Evolutionary conservation across 1,140 invertebrate species (phyloP).

Genomic region (Drosophila parvula): DNA sequence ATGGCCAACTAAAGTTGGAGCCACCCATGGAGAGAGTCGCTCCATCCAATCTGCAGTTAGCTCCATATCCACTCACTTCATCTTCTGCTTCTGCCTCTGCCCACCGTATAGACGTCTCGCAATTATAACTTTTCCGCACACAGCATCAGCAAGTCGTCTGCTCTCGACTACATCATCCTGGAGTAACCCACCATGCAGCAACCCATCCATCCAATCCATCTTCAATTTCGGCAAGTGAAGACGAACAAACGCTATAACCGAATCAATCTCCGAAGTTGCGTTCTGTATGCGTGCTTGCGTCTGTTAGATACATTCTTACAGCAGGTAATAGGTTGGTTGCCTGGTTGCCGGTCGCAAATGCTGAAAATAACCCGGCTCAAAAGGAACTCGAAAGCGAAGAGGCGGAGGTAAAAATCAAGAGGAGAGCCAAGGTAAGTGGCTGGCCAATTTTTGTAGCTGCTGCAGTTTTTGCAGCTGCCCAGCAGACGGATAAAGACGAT

Average conservation of each 20-base stretch:
- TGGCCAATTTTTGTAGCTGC: conserved; percentile 51
- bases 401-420: conserved; percentile 2
- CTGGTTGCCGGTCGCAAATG: conserved; percentile 48
- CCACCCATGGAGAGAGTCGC: conserved; percentile 13
- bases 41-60: background rate
- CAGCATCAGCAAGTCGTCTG: conserved; percentile 16
- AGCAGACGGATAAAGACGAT: conserved; percentile 38
- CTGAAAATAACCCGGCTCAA: conserved; percentile 59
- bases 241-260: conserved; percentile 7
- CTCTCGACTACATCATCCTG: background rate
- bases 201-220: conserved; percentile 29
- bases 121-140: conserved; percentile 42
- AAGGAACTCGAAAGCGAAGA: conserved; percentile 23
- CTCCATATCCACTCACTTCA: conserved; percentile 1
- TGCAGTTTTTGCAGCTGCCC: conserved; percentile 53
- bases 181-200: background rate
- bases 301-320: conserved; percentile 71
- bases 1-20: conserved; percentile 9
- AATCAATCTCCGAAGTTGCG: conserved; percentile 20
- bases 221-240: conserved; percentile 43
- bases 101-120: conserved; percentile 9
- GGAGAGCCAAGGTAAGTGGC: conserved; percentile 39
- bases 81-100: background rate
- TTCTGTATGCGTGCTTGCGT: conserved; percentile 23
- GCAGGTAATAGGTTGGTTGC: conserved; percentile 60